phyloP scores from a whole-genome alignment of 2,888 invertebrate species.

The Pimpla rufipes region DNA sequence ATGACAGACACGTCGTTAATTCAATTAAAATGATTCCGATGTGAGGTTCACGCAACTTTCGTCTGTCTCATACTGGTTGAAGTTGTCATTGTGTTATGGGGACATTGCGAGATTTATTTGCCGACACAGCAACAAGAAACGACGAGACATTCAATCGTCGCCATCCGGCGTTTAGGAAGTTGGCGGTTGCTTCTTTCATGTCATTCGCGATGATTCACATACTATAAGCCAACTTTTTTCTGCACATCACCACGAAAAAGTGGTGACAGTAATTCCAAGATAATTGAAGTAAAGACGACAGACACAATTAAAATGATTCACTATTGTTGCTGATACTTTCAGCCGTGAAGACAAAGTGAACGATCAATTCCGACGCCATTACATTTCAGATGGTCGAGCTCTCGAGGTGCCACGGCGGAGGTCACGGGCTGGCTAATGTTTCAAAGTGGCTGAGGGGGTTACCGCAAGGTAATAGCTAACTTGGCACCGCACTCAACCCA shows the following conservation, averaged over 20 bases:
- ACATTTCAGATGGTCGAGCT: conserved; percentile 55
- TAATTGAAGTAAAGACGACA: too few species aligned
- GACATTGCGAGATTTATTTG: neutral
- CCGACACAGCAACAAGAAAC: neutral
- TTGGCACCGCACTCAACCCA: conserved; percentile 71
- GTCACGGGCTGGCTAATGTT: conserved; percentile 70
- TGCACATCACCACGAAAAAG: neutral
- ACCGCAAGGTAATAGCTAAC: conserved; percentile 71
- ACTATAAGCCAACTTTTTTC: too few species aligned
- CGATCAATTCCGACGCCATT: conserved; percentile 58
- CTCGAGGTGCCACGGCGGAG: conserved; percentile 47
- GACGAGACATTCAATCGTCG: too few species aligned
- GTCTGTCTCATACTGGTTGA: neutral
- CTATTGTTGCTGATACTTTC: conserved; percentile 23
- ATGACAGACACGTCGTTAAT: too few species aligned
- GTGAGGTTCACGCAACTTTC: neutral
- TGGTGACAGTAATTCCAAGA: neutral
- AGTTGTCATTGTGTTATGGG: neutral
- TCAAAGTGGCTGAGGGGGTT: conserved; percentile 57
- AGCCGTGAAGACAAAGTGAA: conserved; percentile 42
- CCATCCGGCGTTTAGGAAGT: too few species aligned
- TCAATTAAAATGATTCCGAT: conserved; percentile 9
- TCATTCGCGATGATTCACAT: too few species aligned
- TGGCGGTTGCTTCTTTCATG: too few species aligned
- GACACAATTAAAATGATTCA: conserved; percentile 10